Evolutionary conservation across 2,888 invertebrate species (phyloP).

Genomic region (Latheticus oryzae): DNA sequence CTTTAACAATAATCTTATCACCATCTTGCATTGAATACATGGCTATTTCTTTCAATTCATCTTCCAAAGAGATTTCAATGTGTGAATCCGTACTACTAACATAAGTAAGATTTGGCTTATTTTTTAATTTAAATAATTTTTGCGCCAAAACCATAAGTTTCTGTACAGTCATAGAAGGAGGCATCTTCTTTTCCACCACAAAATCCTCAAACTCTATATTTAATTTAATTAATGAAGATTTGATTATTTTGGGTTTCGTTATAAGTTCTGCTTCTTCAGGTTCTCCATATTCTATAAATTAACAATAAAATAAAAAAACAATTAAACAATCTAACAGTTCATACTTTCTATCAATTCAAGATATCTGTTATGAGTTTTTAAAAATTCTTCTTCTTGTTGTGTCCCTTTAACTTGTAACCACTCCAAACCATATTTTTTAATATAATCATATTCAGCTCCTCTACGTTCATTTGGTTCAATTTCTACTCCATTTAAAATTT

Average conservation of each 20-base stretch:
- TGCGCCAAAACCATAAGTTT: conserved; percentile 85
- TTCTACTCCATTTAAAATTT: conserved; percentile 78
- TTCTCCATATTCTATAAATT: conserved; percentile 80
- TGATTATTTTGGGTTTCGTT: conserved; percentile 71
- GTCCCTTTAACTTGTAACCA: conserved; percentile 73
- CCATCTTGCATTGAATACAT: conserved; percentile 88
- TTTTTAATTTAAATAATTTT: conserved; percentile 74
- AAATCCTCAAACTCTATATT: conserved; percentile 69
- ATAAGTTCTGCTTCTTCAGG: conserved; percentile 81
- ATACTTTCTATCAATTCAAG: conserved; percentile 79
- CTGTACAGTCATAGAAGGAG: conserved; percentile 83
- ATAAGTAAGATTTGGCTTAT: conserved; percentile 66
- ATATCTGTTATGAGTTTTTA: conserved; percentile 81
- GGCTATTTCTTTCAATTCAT: conserved; percentile 83
- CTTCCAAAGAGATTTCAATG: conserved; percentile 81
- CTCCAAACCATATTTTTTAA: conserved; percentile 82
- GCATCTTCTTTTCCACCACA: conserved; percentile 75
- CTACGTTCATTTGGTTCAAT: conserved; percentile 78
- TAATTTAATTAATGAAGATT: conserved; percentile 76
- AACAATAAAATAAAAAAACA: conserved; percentile 31
- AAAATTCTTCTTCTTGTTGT: conserved; percentile 69
- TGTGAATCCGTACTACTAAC: conserved; percentile 71
- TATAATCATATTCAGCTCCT: conserved; percentile 91
- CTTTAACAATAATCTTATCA: conserved; percentile 76
- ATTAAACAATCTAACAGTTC: conserved; percentile 53